phyloP scores from a whole-genome alignment of 2,888 invertebrate species.

The Luffia ferchaultella region DNA sequence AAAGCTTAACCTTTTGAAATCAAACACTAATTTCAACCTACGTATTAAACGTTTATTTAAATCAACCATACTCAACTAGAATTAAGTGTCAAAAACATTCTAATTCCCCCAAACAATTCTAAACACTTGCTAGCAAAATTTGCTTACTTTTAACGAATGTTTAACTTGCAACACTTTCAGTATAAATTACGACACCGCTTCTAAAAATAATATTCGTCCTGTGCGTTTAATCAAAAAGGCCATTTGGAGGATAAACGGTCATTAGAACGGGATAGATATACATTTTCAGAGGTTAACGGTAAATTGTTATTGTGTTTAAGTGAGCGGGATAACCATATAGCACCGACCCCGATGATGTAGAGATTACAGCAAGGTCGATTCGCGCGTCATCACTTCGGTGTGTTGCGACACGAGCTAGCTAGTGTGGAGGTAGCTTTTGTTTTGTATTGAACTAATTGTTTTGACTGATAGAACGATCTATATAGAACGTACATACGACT shows the following conservation, averaged over 20 bases:
- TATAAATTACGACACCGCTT: background rate
- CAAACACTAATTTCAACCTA: too few species aligned
- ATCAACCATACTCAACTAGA: too few species aligned
- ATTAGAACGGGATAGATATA: slow-evolving; percentile 18
- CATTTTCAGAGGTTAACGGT: background rate
- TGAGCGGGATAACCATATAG: slow-evolving; percentile 19
- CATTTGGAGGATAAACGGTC: slow-evolving; percentile 15
- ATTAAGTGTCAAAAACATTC: too few species aligned
- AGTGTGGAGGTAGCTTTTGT: slow-evolving; percentile 27
- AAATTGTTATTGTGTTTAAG: slow-evolving; percentile 4
- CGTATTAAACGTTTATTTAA: too few species aligned
- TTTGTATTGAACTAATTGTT: slow-evolving; percentile 1
- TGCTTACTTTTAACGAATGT: too few species aligned
- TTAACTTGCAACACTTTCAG: background rate
- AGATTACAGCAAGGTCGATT: slow-evolving; percentile 25
- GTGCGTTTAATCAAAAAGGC: slow-evolving; percentile 9
- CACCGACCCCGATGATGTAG: slow-evolving; percentile 15
- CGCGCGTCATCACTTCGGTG: slow-evolving; percentile 22
- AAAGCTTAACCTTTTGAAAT: too few species aligned
- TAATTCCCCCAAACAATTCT: too few species aligned
- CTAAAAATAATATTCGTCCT: slow-evolving; percentile 1
- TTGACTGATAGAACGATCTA: background rate
- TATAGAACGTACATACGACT: too few species aligned
- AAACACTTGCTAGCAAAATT: too few species aligned
- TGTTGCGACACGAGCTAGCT: slow-evolving; percentile 16